phyloP scores from a whole-genome alignment of 2,113 vertebrate genomes.

The Nibea coibor region DNA sequence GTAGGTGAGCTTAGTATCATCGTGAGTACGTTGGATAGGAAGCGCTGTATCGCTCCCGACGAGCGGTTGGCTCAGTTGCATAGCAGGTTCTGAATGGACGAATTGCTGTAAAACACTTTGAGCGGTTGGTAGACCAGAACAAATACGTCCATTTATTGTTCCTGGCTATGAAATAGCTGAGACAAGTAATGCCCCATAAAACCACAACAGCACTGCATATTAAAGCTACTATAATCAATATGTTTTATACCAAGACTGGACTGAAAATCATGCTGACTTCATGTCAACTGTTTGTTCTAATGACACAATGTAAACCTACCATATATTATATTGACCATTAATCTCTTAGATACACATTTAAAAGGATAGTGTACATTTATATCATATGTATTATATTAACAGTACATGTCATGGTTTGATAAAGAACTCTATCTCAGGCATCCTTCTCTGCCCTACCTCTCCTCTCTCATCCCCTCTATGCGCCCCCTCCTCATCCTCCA shows the following conservation, averaged over 20 bases:
- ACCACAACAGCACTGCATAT: background rate
- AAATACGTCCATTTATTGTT: background rate
- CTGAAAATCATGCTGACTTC: background rate
- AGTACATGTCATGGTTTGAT: background rate
- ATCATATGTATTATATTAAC: background rate
- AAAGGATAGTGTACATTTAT: background rate
- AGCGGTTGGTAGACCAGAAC: too few species aligned
- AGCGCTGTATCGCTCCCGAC: too few species aligned
- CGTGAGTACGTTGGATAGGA: too few species aligned
- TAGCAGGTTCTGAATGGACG: too few species aligned
- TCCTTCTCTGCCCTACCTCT: background rate
- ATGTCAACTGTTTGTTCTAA: too few species aligned
- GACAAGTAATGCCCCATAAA: background rate
- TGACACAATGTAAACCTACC: too few species aligned
- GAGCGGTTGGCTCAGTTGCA: too few species aligned
- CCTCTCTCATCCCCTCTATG: background rate
- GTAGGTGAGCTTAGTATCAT: too few species aligned
- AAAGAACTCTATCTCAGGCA: background rate
- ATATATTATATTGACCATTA: too few species aligned
- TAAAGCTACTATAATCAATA: background rate
- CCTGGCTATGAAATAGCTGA: background rate
- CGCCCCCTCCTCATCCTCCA: slow-evolving; percentile 29
- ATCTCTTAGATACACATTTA: too few species aligned
- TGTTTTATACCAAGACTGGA: background rate
- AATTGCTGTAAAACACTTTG: too few species aligned